These are phyloP conservation scores for Euzetes globulus DNA, from an alignment of 2,888 invertebrate species.

Conservation along the genomic window DNA sequence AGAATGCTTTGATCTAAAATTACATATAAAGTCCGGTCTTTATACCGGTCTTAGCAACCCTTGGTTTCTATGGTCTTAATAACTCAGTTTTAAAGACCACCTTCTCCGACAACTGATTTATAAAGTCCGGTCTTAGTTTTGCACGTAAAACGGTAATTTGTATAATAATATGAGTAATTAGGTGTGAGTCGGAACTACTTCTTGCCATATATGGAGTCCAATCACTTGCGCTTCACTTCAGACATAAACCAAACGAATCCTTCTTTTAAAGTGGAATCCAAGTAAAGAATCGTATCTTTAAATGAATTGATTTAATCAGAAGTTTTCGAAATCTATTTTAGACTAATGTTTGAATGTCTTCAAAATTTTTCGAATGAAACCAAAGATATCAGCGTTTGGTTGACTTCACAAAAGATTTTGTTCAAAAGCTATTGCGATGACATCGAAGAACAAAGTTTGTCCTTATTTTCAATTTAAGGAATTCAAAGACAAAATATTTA, in stretches of 20 bases:
- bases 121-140: too few species aligned
- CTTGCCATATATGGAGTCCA: slow-evolving; percentile 27
- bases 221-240: not conserved
- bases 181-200: slow-evolving; percentile 22
- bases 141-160: too few species aligned
- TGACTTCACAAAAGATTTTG: not conserved
- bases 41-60: too few species aligned
- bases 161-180: too few species aligned
- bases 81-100: too few species aligned
- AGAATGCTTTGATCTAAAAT: too few species aligned
- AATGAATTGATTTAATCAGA: not conserved
- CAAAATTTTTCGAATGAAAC: not conserved
- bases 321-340: not conserved
- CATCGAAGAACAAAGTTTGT: slow-evolving; percentile 6
- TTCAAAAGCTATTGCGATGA: slow-evolving; percentile 20
- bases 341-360: slow-evolving; percentile 6
- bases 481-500: not conserved
- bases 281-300: not conserved
- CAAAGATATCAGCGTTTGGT: slow-evolving; percentile 13
- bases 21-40: too few species aligned
- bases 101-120: too few species aligned
- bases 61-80: too few species aligned
- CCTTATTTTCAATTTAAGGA: not conserved
- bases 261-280: slow-evolving; percentile 2
- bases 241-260: not conserved